These are phyloP conservation scores for Pteropus rufus DNA, from an alignment of 2,797 vertebrate genomes.

Conservation along the genomic window DNA sequence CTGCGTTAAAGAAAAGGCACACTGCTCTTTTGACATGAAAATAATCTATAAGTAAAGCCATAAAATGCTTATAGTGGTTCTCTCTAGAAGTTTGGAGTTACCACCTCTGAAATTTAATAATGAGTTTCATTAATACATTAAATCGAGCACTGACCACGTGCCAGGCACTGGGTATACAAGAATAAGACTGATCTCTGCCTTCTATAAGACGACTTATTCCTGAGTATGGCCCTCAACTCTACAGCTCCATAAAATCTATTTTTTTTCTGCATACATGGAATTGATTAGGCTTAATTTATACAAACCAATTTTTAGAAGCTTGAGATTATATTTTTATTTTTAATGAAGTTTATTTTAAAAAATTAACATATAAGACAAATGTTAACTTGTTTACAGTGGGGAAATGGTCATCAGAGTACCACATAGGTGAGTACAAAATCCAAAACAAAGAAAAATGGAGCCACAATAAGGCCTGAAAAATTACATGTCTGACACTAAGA, in stretches of 20 bases:
- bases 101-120: conserved; percentile 21
- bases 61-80: neutral
- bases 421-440: neutral
- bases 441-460: conserved; percentile 22
- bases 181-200: neutral
- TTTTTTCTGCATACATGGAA: neutral
- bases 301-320: neutral
- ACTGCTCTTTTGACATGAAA: neutral
- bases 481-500: neutral
- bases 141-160: neutral
- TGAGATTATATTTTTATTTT: neutral
- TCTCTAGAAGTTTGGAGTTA: neutral
- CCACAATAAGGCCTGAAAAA: neutral
- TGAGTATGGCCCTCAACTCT: neutral
- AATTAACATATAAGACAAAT: neutral
- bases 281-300: neutral
- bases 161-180: neutral
- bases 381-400: neutral
- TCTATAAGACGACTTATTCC: neutral
- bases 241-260: neutral
- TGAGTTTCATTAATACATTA: neutral
- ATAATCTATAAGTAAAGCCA: neutral
- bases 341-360: neutral
- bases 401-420: neutral
- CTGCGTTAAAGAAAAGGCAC: neutral